These are phyloP conservation scores for Barypeithes pellucidus DNA, from an alignment of 2,888 invertebrate species.

Conservation along the genomic window DNA sequence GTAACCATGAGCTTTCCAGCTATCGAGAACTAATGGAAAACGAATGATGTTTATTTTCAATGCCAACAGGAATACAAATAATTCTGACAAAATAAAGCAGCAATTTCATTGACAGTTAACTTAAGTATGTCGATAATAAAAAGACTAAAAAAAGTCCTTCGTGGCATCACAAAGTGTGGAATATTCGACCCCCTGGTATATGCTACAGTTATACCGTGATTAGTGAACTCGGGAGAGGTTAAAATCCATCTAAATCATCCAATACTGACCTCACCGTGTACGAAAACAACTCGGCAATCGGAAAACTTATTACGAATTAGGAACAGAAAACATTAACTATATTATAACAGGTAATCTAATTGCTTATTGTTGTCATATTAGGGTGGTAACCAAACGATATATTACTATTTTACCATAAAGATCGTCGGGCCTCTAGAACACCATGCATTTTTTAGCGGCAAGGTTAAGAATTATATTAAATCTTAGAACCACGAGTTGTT, in stretches of 20 bases:
- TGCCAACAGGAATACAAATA: too few species aligned
- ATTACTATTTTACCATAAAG: conserved; percentile 34
- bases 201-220: conserved; percentile 1
- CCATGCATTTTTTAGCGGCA: conserved; percentile 5
- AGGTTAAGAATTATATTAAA: conserved; percentile 10
- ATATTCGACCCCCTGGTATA: neutral
- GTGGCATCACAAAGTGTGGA: too few species aligned
- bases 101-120: too few species aligned
- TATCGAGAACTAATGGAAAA: too few species aligned
- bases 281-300: conserved; percentile 2
- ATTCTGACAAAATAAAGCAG: too few species aligned
- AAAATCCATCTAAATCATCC: conserved; percentile 15
- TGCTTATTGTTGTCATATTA: conserved; percentile 31
- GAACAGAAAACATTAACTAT: conserved; percentile 31
- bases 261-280: conserved; percentile 1
- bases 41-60: too few species aligned
- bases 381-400: conserved; percentile 26
- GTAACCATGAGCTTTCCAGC: too few species aligned
- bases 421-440: conserved; percentile 21
- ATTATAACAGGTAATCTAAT: conserved; percentile 5
- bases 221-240: neutral
- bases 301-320: neutral
- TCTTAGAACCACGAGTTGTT: neutral
- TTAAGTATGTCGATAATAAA: too few species aligned
- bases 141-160: too few species aligned